A percentile compares a stretch with the other conserved stretches of the same genome.
Conservation (phyloP, 2,888 invertebrate genomes). For the Caenorhabditis doughertyi region DNA sequence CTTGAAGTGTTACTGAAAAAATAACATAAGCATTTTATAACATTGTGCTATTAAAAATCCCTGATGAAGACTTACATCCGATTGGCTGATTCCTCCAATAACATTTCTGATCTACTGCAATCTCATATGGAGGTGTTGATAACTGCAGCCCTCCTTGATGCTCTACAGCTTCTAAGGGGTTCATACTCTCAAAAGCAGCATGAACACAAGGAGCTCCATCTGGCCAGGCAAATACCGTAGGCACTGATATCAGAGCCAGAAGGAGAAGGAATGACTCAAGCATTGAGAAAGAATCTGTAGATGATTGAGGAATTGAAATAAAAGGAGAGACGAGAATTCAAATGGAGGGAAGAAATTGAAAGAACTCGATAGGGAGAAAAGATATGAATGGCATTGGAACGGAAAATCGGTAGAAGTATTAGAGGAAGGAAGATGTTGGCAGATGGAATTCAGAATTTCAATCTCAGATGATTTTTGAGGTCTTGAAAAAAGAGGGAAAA, state of each 20-base stretch:
- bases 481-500: not conserved
- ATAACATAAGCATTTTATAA: not conserved
- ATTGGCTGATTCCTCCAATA: constrained; percentile 81
- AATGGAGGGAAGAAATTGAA: not conserved
- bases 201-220: constrained; percentile 81
- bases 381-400: constrained; percentile 56
- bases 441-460: constrained; percentile 12
- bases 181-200: constrained; percentile 80
- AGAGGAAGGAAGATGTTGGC: not conserved
- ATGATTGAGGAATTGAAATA: not conserved
- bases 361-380: constrained; percentile 51
- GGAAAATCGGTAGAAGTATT: constrained; percentile 34
- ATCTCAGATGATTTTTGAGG: constrained; percentile 38
- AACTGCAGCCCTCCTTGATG: constrained; percentile 81
- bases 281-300: constrained; percentile 44
- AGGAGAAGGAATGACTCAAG: constrained; percentile 36
- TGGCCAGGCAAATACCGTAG: constrained; percentile 71
- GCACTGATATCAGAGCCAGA: not conserved
- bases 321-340: constrained; percentile 1
- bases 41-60: not conserved
- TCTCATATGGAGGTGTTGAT: constrained; percentile 78
- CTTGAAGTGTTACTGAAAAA: constrained; percentile 78
- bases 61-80: constrained; percentile 75
- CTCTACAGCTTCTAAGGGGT: constrained; percentile 82
- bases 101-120: constrained; percentile 79